A percentile compares a stretch with the other conserved stretches of the same genome.
These are phyloP conservation scores for Misgurnus anguillicaudatus DNA, from an alignment of 2,113 vertebrate species.

Conservation along the genomic window DNA sequence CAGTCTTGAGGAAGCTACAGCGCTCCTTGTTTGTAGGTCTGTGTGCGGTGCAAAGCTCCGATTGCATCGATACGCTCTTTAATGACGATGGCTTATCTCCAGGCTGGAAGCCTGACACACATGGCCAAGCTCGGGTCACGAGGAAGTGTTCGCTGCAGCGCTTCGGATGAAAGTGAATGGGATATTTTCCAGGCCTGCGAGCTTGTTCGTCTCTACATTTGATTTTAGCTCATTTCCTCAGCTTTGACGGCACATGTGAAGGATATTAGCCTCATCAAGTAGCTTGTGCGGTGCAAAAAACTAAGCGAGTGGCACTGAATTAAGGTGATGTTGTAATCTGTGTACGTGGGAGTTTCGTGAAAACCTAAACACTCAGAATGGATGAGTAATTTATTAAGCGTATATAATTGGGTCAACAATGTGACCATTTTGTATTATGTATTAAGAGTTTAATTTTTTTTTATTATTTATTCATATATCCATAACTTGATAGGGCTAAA, in stretches of 20 bases:
- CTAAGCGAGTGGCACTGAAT: neutral
- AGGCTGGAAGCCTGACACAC: conserved; percentile 27
- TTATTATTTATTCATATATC: too few species aligned
- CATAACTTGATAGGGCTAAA: too few species aligned
- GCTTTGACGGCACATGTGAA: conserved; percentile 5
- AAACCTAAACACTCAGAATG: neutral
- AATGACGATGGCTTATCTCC: conserved; percentile 13
- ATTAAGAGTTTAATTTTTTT: too few species aligned
- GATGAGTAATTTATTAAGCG: neutral
- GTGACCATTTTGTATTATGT: too few species aligned
- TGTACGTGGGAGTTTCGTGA: neutral
- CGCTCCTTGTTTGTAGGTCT: neutral
- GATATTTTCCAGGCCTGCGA: conserved; percentile 25
- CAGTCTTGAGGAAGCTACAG: neutral
- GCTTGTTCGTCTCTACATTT: conserved; percentile 31
- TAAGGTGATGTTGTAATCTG: conserved; percentile 4
- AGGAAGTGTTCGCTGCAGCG: conserved; percentile 28
- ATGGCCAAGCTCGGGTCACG: conserved; percentile 18
- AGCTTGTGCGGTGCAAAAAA: neutral
- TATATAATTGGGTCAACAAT: neutral
- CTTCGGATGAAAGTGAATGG: conserved; percentile 46
- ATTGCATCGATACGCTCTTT: conserved; percentile 16
- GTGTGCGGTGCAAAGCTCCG: conserved; percentile 6
- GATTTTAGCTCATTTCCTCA: conserved; percentile 40
- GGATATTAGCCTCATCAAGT: conserved; percentile 29